Evolutionary conservation across 1,140 invertebrate genomes (phyloP), one percentile per base, ranked within the genome.

Genomic region (Dryas iulia): DNA sequence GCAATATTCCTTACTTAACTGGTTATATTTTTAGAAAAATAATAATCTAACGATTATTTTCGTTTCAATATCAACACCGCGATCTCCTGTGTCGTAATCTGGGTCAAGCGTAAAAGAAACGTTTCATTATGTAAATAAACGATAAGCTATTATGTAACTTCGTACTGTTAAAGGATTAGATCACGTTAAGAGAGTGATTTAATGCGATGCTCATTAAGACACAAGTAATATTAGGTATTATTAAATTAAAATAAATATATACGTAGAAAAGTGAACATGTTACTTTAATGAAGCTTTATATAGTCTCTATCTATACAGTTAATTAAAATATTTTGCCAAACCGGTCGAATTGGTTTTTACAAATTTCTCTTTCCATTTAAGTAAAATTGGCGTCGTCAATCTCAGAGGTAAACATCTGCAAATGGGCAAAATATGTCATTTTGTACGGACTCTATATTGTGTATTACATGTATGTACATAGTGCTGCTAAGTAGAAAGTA

Each of bases 71-170:
- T 62, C 61, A 67, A 68, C 62, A 72, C 26, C 58, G 74, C 61
- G 66, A 71, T 71, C 69, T 73, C 67, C 58, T 39, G 66, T 69
- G 66, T 69, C 62, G 63, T 59, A 69, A 74, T 71, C 61, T 69
- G 23, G 69, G 73, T 69, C 73, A 72, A 47, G 26, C 54, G 31
- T 69, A 21, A 69, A 53, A 52, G 61, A 59, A 69, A 57, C 47
- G 35, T 39, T 61, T 52, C 10, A 7, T 62, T 52, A 12, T 35
- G 21, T 64, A 63, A 63, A 59, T 54, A 53, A 58, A 63, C 25
- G 10, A 47, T 59, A 47, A 61, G 33, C 39, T 39, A 47, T 47
- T 39, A 18, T 7, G 39, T 47, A 47, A 47, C 39, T 35, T 3
- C 30, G 3, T 28, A 28, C 26, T 47, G 39, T 47, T 10, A 47